phyloP scores from a whole-genome alignment of 64 coral and sea anemone species.

The Porites lutea region DNA sequence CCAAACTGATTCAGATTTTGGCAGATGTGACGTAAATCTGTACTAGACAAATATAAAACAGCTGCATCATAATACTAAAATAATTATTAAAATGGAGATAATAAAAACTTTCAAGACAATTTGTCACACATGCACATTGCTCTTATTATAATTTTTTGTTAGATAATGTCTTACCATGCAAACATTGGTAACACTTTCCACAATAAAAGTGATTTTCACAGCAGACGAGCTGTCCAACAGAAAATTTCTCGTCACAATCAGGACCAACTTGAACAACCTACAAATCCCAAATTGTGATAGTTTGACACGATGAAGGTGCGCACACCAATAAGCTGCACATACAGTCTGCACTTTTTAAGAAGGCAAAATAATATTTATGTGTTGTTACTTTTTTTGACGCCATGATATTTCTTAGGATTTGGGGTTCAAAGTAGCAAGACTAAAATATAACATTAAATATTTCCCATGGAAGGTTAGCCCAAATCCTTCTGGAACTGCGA shows the following conservation, averaged over 20 bases:
- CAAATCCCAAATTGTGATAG: background rate
- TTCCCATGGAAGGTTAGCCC: too few relatives aligned
- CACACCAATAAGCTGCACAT: background rate
- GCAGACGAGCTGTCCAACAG: conserved; percentile 71
- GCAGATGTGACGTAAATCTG: conserved; percentile 71
- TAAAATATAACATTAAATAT: too few relatives aligned
- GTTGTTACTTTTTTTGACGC: too few relatives aligned
- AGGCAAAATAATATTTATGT: background rate
- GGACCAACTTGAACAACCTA: conserved; percentile 72
- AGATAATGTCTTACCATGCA: conserved; percentile 51
- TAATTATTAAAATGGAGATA: background rate
- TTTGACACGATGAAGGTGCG: too few relatives aligned
- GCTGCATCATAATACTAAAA: background rate
- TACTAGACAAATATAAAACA: background rate
- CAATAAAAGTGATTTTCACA: conserved; percentile 84
- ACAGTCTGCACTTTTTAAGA: background rate
- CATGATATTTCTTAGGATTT: too few relatives aligned
- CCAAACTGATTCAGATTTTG: conserved; percentile 78
- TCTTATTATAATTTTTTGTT: too few relatives aligned
- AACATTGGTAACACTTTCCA: conserved; percentile 83
- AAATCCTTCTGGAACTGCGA: too few relatives aligned
- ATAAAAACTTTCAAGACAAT: too few relatives aligned
- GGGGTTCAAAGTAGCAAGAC: too few relatives aligned
- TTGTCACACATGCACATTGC: too few relatives aligned
- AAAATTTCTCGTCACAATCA: conserved; percentile 56